Evolutionary conservation across 2,888 invertebrate genomes (phyloP).

Genomic region (Resseliella maxima): DNA sequence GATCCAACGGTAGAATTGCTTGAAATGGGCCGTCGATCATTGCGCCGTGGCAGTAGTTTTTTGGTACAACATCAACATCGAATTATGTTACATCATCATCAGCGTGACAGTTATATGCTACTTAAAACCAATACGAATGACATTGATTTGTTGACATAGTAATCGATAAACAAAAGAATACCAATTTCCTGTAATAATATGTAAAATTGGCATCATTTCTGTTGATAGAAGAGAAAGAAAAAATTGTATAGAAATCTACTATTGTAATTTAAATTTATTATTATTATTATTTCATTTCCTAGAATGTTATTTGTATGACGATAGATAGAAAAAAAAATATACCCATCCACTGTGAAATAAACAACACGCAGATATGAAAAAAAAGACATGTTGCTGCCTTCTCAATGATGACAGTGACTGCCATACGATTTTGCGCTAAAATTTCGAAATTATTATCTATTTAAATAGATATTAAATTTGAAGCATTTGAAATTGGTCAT

Average conservation of each 20-base stretch:
- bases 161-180: background rate
- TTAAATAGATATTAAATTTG: background rate
- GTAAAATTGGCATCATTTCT: background rate
- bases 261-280: too few species aligned
- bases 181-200: background rate
- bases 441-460: background rate
- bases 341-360: too few species aligned
- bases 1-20: slow-evolving; percentile 78
- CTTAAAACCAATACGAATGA: slow-evolving; percentile 62
- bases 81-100: slow-evolving; percentile 60
- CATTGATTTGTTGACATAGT: slow-evolving; percentile 53
- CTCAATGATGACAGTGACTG: background rate
- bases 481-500: background rate
- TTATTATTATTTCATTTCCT: background rate
- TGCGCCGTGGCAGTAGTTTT: slow-evolving; percentile 72
- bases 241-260: too few species aligned
- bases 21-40: slow-evolving; percentile 79
- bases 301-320: background rate
- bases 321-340: background rate
- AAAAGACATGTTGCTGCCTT: slow-evolving; percentile 27
- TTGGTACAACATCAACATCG: slow-evolving; percentile 66
- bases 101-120: slow-evolving; percentile 65
- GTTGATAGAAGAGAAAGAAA: too few species aligned
- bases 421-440: background rate
- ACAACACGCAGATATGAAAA: background rate